Evolutionary conservation across 1,140 invertebrate genomes (phyloP).

Genomic region (Trachymyrmex cornetzi): DNA sequence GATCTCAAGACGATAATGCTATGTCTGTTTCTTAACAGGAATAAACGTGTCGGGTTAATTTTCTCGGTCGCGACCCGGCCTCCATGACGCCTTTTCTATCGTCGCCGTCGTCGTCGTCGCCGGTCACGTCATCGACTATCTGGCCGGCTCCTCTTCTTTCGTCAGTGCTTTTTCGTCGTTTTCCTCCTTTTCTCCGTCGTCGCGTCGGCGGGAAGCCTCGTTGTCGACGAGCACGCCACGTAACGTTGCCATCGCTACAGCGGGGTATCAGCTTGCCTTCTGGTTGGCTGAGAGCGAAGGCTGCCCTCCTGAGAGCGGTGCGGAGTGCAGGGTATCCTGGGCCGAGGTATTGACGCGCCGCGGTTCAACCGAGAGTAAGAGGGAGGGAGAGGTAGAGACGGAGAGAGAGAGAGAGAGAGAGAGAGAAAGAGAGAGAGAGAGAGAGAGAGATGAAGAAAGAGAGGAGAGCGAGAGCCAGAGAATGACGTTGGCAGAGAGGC

Average conservation of each 20-base stretch:
- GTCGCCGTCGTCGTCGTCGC: constrained; percentile 32
- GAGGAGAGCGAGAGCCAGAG: constrained; percentile 12
- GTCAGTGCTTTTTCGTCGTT: constrained; percentile 56
- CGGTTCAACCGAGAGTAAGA: constrained; percentile 51
- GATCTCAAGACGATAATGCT: background rate
- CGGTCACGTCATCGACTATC: constrained; percentile 61
- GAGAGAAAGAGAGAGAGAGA: constrained; percentile 7
- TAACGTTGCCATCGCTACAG: constrained; percentile 84
- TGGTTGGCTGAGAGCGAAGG: constrained; percentile 79
- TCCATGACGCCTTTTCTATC: constrained; percentile 20
- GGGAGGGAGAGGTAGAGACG: background rate
- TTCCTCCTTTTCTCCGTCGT: constrained; percentile 56
- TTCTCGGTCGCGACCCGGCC: constrained; percentile 13
- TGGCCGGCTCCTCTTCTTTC: constrained; percentile 40
- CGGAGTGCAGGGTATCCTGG: constrained; percentile 55
- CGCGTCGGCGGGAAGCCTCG: constrained; percentile 57
- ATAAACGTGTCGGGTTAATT: background rate
- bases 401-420: constrained; percentile 35
- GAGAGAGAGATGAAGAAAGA: constrained; percentile 24
- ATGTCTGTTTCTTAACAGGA: background rate
- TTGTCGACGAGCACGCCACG: constrained; percentile 59
- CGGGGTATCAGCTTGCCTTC: constrained; percentile 80
- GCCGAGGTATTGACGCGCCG: constrained; percentile 80
- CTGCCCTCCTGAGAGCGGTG: constrained; percentile 72
- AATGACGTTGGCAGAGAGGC: constrained; percentile 59